Evolutionary conservation across 1,140 invertebrate genomes (phyloP).

Genomic region (Ephestia elutella): DNA sequence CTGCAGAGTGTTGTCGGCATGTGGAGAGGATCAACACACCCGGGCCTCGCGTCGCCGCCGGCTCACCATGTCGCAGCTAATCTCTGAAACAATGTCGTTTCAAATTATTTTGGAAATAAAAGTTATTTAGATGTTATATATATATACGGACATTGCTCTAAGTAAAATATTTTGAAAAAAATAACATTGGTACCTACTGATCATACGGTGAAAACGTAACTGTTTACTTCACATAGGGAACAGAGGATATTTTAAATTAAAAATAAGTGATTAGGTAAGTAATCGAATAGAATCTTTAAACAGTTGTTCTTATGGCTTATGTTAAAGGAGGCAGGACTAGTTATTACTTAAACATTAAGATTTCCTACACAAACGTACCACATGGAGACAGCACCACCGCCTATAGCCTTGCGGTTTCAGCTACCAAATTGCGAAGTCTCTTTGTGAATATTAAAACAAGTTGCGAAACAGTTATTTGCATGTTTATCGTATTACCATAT

Average conservation of each 20-base stretch:
- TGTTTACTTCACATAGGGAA: too few species aligned
- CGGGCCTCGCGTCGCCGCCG: slow-evolving; percentile 20
- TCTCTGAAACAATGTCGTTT: slow-evolving; percentile 25
- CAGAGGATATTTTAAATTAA: too few species aligned
- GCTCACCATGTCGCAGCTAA: slow-evolving; percentile 39
- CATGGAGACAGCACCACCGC: slow-evolving; percentile 13
- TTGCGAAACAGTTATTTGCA: not conserved
- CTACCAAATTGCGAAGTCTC: not conserved
- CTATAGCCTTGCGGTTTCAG: slow-evolving; percentile 2
- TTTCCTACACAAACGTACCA: slow-evolving; percentile 15
- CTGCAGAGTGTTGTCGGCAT: slow-evolving; percentile 62
- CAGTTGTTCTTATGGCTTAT: too few species aligned
- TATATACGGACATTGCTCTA: too few species aligned
- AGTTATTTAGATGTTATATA: too few species aligned
- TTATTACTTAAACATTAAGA: not conserved
- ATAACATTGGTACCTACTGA: too few species aligned
- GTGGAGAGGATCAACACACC: slow-evolving; percentile 46
- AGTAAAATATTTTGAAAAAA: too few species aligned
- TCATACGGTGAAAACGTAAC: too few species aligned
- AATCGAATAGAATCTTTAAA: too few species aligned
- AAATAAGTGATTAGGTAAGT: too few species aligned
- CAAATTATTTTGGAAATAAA: too few species aligned
- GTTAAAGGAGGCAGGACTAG: not conserved
- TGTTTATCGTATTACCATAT: slow-evolving; percentile 9
- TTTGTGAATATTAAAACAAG: slow-evolving; percentile 11